Base-by-base conservation (phyloP, 1,140 invertebrate genomes). In the Eufriesea mexicana region DNA sequence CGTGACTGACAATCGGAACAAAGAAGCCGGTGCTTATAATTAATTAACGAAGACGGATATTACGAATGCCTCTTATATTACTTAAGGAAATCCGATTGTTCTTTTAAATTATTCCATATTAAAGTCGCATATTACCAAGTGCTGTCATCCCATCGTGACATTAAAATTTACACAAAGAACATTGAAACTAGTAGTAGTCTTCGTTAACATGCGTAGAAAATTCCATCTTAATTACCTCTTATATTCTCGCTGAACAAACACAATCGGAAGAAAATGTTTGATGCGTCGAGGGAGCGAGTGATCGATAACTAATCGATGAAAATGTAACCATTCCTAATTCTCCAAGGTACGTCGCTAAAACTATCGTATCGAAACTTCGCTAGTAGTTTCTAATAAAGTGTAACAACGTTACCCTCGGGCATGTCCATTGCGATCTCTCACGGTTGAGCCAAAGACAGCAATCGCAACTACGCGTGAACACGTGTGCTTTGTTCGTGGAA, bases 271-370 rank as follows among this genome's bases (percentile, higher is more conserved):
- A 12, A 59, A 55, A 20, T 49, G n/a, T 51, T 70, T 20, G 47
- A 49, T 12, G 25, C 23, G 2, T n/a, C 35, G 35, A 2, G 35
- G 35, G 4, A 35, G 1, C 35, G 35, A 35, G 35, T 57, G 67
- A 83, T 77, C 79, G 71, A 81, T 76, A 59, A 83, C 62, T 57
- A 66, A 84, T 49, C 55, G 47, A n/a, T n/a, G 67, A 83, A 85
- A 82, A 83, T 35, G 23, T 83, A 62, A 85, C 72, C 72, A 66
- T 35, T 55, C 10, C 54, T 66, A 75, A 83, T 25, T 77, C 51
- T 71, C 45, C 51, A 78, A 49, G 67, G 35, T 70, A 61, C 5
- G 57, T 9, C 9, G 2, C 8, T 25, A 35, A 75, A 74, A 35
- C 35, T 35, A 35, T 73, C 70, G 45, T 49, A 35, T 18, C 45